Base-by-base conservation (phyloP, 2,888 invertebrate species). In the Cyrtodaria siliqua region DNA sequence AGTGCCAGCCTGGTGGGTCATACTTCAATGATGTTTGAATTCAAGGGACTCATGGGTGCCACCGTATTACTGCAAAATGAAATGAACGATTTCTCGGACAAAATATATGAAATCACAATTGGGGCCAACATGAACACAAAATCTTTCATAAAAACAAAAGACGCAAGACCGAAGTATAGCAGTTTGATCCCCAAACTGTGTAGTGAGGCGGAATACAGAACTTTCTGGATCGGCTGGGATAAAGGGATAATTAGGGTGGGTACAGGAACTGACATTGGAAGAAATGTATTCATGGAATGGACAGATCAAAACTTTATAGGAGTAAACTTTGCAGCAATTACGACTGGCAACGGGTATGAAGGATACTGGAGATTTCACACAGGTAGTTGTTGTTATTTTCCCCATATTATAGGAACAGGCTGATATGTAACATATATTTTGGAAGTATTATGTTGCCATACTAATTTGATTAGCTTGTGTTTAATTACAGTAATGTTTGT, bases 141-240 rank as follows among this genome's bases (percentile, higher is more conserved):
- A n/a, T 69, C 68, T 2, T 61, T 38, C 12, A 61, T 69, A 42
- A 29, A 24, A 3, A 56, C n/a, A 29, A 16, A 40, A 16, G 38
- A 44, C n/a, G 27, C 49, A 1, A 18, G 18, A 9, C n/a, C 53
- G 2, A 55, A 60, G 23, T 38, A 72, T 29, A 52, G 60, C 1
- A 47, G n/a, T 3, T 38, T 55, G 4, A 33, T 66, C 2, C 49
- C 27, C 12, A 16, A 64, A 47, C 23, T 75, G 9, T 59, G 47
- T 29, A 63, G 23, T n/a, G 60, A 26, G n/a, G 26, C 52, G 8
- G 69, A 64, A 16, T 75, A 57, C 40, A 62, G 14, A 8, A 18
- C 27, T 20, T 75, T 75, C 23, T 75, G 75, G 75, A 18, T 75
- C 0, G 20, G 16, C 8, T 75, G 75, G 75, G 44, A 38, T 3